Evolutionary conservation across 2,888 invertebrate species (phyloP).

Genomic region (Leucophenga montana): DNA sequence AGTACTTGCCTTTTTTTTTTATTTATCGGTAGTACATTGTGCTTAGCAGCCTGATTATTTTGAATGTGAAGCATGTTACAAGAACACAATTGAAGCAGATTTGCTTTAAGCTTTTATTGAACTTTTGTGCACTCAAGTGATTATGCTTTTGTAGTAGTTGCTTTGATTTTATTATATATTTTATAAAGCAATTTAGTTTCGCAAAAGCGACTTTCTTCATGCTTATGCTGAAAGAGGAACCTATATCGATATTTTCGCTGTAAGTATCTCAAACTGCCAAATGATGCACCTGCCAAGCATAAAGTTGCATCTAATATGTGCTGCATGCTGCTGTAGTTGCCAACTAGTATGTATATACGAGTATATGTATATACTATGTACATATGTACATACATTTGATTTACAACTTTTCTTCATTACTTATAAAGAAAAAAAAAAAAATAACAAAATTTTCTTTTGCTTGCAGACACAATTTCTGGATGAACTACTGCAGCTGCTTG

Average conservation of each 20-base stretch:
- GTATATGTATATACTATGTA: too few species aligned
- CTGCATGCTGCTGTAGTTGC: too few species aligned
- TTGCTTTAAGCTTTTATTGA: conserved; percentile 49
- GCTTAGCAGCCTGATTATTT: conserved; percentile 31
- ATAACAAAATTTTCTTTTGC: conserved; percentile 32
- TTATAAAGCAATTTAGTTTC: conserved; percentile 63
- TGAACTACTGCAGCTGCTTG: conserved; percentile 71
- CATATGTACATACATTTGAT: conserved; percentile 42
- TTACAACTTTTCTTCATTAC: conserved; percentile 50
- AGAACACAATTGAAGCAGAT: conserved; percentile 16
- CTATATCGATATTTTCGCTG: too few species aligned
- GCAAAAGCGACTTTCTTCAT: conserved; percentile 44
- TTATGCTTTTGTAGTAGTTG: conserved; percentile 11
- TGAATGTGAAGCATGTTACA: background rate
- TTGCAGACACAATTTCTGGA: conserved; percentile 69
- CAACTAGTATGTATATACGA: too few species aligned
- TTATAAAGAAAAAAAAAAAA: background rate
- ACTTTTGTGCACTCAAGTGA: conserved; percentile 65
- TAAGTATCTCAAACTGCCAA: too few species aligned
- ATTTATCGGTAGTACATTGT: conserved; percentile 46
- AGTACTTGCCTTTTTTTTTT: conserved; percentile 1
- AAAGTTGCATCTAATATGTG: too few species aligned
- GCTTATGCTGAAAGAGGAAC: too few species aligned
- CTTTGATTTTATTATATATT: conserved; percentile 1
- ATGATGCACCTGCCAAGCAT: too few species aligned